Conservation (phyloP, 1,140 invertebrate genomes). For the Apis laboriosa region DNA sequence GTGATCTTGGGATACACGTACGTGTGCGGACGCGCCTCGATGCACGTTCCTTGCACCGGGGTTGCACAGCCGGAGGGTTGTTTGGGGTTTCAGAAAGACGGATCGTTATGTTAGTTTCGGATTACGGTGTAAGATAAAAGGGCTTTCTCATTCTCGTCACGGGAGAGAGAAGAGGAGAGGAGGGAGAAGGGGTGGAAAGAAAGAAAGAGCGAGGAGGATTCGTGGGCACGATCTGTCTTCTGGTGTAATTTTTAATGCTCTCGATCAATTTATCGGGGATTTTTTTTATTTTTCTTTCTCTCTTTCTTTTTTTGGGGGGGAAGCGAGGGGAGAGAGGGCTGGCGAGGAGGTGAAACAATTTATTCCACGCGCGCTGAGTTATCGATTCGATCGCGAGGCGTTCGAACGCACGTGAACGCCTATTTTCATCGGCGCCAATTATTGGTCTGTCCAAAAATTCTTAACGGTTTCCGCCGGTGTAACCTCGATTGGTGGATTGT, state of each 20-base stretch:
- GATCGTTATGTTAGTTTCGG: slow-evolving; percentile 62
- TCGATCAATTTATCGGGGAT: slow-evolving; percentile 36
- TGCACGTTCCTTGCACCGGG: slow-evolving; percentile 15
- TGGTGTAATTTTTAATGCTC: slow-evolving; percentile 9
- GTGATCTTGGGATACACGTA: background rate
- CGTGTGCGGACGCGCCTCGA: background rate
- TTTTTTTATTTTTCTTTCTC: too few species aligned
- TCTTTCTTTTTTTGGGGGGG: too few species aligned
- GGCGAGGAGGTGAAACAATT: background rate
- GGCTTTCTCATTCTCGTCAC: background rate
- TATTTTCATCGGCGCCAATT: slow-evolving; percentile 12
- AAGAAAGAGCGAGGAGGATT: background rate
- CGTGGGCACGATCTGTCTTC: slow-evolving; percentile 10
- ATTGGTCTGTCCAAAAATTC: slow-evolving; percentile 12
- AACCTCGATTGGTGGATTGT: background rate
- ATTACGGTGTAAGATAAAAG: slow-evolving; percentile 41
- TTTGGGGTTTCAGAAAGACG: slow-evolving; percentile 41
- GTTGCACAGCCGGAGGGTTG: slow-evolving; percentile 35
- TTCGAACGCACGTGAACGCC: background rate
- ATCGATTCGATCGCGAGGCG: slow-evolving; percentile 1
- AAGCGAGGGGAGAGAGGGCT: too few species aligned
- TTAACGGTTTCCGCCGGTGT: background rate
- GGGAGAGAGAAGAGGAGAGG: background rate
- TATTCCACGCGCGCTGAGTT: background rate
- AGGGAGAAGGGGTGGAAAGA: background rate